A percentile compares a stretch with the other conserved stretches of the same genome.
Evolutionary conservation across 1,140 invertebrate genomes (phyloP).

Genomic region (Drosophila hydei): DNA sequence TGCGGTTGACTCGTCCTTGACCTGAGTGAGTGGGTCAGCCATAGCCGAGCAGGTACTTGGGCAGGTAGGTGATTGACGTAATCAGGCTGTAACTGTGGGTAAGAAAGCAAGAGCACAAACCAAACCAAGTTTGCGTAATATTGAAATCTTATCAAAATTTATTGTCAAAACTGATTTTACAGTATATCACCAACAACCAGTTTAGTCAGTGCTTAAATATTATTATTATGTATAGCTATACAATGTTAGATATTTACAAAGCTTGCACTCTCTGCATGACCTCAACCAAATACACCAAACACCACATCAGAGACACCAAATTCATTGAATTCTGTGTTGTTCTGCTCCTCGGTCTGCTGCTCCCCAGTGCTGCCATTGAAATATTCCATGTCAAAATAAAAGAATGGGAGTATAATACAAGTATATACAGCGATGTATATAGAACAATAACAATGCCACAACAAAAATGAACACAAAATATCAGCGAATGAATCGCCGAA

Average conservation of each 20-base stretch:
- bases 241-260: constrained; percentile 45
- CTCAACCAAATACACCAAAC: constrained; percentile 57
- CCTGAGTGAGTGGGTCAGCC: constrained; percentile 43
- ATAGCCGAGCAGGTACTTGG: constrained; percentile 78
- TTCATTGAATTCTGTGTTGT: constrained; percentile 1
- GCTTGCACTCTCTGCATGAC: neutral
- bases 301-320: constrained; percentile 50
- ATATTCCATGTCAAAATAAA: constrained; percentile 55
- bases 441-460: neutral
- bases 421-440: neutral
- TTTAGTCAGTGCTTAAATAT: constrained; percentile 5
- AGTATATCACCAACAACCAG: constrained; percentile 29
- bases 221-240: neutral
- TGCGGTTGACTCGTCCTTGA: constrained; percentile 36
- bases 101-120: neutral
- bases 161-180: constrained; percentile 38
- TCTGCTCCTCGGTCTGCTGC: constrained; percentile 4
- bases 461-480: neutral
- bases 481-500: neutral
- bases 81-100: constrained; percentile 70
- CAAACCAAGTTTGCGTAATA: neutral
- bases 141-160: constrained; percentile 27
- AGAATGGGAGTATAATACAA: constrained; percentile 39
- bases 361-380: constrained; percentile 46
- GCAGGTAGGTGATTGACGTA: constrained; percentile 81